phyloP scores from a whole-genome alignment of 2,888 invertebrate species.

The Amorpha juglandis region DNA sequence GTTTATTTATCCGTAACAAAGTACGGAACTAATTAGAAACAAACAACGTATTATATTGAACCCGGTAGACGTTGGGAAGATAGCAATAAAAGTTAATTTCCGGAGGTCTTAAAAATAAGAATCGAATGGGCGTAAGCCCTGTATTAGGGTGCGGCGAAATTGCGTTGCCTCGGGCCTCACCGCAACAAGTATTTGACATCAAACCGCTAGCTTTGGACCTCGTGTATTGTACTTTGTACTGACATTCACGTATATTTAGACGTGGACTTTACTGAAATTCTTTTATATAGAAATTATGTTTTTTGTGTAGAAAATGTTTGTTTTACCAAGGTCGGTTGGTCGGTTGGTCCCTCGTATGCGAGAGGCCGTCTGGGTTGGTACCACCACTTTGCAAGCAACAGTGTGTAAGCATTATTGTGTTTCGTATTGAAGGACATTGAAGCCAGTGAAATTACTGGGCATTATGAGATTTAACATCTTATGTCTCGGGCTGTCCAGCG shows the following conservation, averaged over 20 bases:
- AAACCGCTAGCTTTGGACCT: constrained; percentile 19
- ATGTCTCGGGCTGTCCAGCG: too few relatives aligned
- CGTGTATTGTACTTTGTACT: not conserved
- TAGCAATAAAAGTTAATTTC: constrained; percentile 26
- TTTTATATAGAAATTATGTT: constrained; percentile 14
- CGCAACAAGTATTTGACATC: constrained; percentile 28
- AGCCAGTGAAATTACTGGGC: too few relatives aligned
- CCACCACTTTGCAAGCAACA: too few relatives aligned
- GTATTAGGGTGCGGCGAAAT: constrained; percentile 35
- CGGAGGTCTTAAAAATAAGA: constrained; percentile 34
- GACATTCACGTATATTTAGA: not conserved
- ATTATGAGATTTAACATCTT: too few relatives aligned
- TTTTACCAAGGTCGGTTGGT: too few relatives aligned
- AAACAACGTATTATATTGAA: not conserved
- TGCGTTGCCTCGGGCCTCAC: constrained; percentile 34
- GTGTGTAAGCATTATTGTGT: too few relatives aligned
- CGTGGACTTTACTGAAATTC: constrained; percentile 1
- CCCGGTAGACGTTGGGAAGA: not conserved
- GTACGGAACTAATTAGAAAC: not conserved
- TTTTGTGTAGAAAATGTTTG: not conserved
- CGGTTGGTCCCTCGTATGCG: too few relatives aligned
- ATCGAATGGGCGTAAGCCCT: constrained; percentile 37
- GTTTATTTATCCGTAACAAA: not conserved
- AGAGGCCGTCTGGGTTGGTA: too few relatives aligned
- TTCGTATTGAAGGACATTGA: too few relatives aligned